These are phyloP conservation scores for Bagarius yarrelli DNA, from an alignment of 2,113 vertebrate species.

Conservation along the genomic window DNA sequence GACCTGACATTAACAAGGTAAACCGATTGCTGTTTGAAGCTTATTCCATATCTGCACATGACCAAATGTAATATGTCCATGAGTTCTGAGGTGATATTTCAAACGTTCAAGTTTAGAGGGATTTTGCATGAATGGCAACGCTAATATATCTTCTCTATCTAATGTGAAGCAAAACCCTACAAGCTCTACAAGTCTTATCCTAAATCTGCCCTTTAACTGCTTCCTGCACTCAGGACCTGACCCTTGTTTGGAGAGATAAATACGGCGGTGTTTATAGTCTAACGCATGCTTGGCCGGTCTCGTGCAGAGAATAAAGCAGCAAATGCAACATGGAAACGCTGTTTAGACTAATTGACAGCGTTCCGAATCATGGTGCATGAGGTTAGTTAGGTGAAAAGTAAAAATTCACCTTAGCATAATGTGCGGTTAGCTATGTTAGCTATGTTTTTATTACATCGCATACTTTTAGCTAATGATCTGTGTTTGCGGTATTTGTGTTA, in stretches of 20 bases:
- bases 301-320: not conserved
- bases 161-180: not conserved
- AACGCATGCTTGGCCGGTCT: not conserved
- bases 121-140: not conserved
- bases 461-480: not conserved
- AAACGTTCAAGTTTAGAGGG: not conserved
- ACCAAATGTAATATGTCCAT: not conserved
- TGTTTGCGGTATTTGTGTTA: not conserved
- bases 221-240: not conserved
- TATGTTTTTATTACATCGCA: not conserved
- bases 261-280: not conserved
- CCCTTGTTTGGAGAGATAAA: conserved; percentile 9
- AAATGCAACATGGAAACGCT: not conserved
- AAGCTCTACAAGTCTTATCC: not conserved
- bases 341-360: conserved; percentile 4
- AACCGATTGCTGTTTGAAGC: not conserved
- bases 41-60: not conserved
- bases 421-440: not conserved
- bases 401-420: too few species aligned
- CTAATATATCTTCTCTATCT: not conserved
- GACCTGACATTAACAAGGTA: not conserved
- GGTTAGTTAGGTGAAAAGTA: too few species aligned
- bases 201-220: conserved; percentile 10
- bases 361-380: conserved; percentile 11
- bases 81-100: not conserved